A percentile compares a stretch with the other conserved stretches of the same genome.
phyloP scores from a whole-genome alignment of 2,888 invertebrate genomes.

The Neuroscelio doddi region DNA sequence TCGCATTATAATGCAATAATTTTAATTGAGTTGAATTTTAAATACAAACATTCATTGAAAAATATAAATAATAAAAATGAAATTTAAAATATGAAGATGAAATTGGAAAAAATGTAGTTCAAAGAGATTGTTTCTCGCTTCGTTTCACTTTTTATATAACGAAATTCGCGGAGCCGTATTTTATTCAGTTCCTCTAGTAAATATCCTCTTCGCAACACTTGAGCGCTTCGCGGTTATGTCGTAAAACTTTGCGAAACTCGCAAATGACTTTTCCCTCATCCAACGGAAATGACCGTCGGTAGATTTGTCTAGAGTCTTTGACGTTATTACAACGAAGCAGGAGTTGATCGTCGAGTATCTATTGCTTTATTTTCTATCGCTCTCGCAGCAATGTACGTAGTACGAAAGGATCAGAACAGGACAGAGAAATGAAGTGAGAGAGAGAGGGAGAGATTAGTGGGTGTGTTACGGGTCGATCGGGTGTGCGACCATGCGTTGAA shows the following conservation, averaged over 20 bases:
- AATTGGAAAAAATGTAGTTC: not conserved
- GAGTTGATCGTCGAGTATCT: constrained; percentile 3
- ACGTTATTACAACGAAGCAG: constrained; percentile 5
- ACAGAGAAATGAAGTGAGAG: constrained; percentile 42
- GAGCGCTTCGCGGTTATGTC: constrained; percentile 9
- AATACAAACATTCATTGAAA: too few relatives aligned
- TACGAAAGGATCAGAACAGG: constrained; percentile 33
- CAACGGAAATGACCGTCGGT: constrained; percentile 2
- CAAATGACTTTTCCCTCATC: constrained; percentile 15
- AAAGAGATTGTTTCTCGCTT: not conserved
- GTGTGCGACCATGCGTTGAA: constrained; percentile 70
- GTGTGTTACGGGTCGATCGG: constrained; percentile 65
- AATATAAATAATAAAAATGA: too few relatives aligned
- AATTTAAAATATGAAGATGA: too few relatives aligned
- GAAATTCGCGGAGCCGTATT: constrained; percentile 3
- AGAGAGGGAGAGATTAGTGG: constrained; percentile 63
- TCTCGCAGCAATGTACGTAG: constrained; percentile 12
- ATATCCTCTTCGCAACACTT: constrained; percentile 2
- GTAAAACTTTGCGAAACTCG: constrained; percentile 16
- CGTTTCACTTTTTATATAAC: constrained; percentile 15
- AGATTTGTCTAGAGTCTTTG: constrained; percentile 4
- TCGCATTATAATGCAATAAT: too few relatives aligned
- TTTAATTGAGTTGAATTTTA: too few relatives aligned
- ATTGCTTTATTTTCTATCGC: constrained; percentile 18
- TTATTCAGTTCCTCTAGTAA: not conserved